Conservation (phyloP, 1,140 invertebrate species). For the Tetragonula clypearis region DNA sequence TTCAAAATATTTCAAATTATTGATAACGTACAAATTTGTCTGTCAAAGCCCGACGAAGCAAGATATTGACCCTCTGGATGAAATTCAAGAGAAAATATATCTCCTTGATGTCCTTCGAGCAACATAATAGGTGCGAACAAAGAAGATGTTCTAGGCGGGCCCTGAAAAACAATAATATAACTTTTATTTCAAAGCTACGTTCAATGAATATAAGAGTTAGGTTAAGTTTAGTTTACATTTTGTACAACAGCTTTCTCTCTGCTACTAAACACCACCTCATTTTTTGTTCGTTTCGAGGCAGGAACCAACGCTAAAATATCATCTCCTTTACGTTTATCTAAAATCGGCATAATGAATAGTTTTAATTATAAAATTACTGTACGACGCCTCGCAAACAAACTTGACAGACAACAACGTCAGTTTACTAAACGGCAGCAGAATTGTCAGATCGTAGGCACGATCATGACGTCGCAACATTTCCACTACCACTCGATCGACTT, state of each 20-base stretch:
- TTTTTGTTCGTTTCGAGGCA: constrained; percentile 86
- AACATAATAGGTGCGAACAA: constrained; percentile 98
- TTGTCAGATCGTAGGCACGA: no score
- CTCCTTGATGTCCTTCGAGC: constrained; percentile 97
- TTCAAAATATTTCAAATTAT: background rate
- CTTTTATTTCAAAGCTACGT: background rate
- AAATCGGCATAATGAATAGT: constrained; percentile 75
- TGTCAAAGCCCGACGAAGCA: constrained; percentile 97
- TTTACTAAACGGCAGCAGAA: background rate
- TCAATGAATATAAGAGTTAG: constrained; percentile 24
- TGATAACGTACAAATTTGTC: constrained; percentile 91
- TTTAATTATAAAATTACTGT: constrained; percentile 10
- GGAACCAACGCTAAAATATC: constrained; percentile 87
- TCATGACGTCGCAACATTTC: no score
- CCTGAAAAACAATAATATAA: constrained; percentile 73
- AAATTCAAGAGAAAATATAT: constrained; percentile 96
- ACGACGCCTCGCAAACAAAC: background rate
- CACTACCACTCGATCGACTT: no score
- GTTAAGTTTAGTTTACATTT: constrained; percentile 79
- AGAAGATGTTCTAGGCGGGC: constrained; percentile 92
- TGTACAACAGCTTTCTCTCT: constrained; percentile 87
- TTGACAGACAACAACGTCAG: constrained; percentile 4
- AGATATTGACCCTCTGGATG: constrained; percentile 97
- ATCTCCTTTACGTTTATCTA: constrained; percentile 86
- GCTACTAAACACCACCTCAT: constrained; percentile 86